A percentile compares a stretch with the other conserved stretches of the same genome.
Evolutionary conservation across 2,113 vertebrate species (phyloP).

Genomic region (Irena cyanogastra): DNA sequence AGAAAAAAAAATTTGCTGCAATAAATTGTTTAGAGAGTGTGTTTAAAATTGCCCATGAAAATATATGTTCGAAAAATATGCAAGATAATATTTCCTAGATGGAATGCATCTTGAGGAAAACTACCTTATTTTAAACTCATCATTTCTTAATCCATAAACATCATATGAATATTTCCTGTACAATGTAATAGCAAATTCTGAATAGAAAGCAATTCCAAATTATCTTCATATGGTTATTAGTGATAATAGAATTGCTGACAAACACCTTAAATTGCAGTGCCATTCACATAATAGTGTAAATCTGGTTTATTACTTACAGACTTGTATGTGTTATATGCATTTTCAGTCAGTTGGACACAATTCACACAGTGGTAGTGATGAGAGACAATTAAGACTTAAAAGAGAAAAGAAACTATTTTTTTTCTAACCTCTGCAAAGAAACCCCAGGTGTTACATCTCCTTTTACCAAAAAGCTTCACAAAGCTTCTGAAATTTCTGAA

Average conservation of each 20-base stretch:
- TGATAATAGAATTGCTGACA: background rate
- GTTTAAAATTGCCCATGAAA: background rate
- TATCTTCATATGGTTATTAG: background rate
- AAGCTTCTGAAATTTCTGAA: conserved; percentile 16
- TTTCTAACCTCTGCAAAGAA: background rate
- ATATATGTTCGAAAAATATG: background rate
- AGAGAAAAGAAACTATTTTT: background rate
- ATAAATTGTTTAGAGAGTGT: background rate
- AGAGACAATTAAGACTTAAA: background rate
- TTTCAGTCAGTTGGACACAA: background rate
- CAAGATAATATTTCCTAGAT: background rate
- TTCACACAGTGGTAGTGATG: background rate
- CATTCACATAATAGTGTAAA: background rate
- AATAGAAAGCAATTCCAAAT: background rate
- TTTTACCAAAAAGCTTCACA: background rate
- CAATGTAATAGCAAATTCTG: background rate
- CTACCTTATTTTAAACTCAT: background rate
- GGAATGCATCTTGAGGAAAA: background rate
- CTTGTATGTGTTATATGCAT: background rate
- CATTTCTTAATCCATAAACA: background rate
- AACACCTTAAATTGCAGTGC: background rate
- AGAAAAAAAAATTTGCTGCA: background rate
- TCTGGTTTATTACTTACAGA: background rate
- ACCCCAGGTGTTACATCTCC: background rate
- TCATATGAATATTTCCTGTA: background rate